Evolutionary conservation across 2,888 invertebrate species (phyloP), one percentile per base, ranked within the genome.

Genomic region (Amphimallon solstitiale): DNA sequence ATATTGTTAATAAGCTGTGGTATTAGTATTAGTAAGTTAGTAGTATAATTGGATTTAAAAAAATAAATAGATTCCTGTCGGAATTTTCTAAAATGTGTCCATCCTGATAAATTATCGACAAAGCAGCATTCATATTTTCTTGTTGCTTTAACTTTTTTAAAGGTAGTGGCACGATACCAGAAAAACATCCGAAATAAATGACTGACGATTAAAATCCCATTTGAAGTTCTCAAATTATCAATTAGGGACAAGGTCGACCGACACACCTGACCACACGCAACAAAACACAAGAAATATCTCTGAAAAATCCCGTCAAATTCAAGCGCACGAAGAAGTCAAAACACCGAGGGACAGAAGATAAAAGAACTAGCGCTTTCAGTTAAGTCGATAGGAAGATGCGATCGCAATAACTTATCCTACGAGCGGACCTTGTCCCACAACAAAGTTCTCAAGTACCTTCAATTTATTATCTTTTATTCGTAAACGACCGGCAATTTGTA

Each of bases 401-500:
- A 74, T 74, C 71, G 74, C 74, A 76, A 78, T 78, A 76, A 75
- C 74, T 77, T 78, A 79, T 75, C 74, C 75, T 62, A 40, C 61
- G 71, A 29, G 63, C 70, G 68, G 69, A 40, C 59, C 43, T 59
- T 59, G 59, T 59, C 59, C 23, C 59, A 65, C 65, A 49, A 56
- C 65, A 45, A 60, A 56, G 17, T 40, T 43, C 56, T 43, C 71
- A 73, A 81, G 80, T 78, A 79, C 79, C 76, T 72, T 77, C 80
- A 78, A 82, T 82, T 81, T 82, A 81, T 82, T 75, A 78, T 77
- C 81, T 78, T 80, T 80, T 80, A 80, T 80, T 78, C 72, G 74
- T 76, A 75, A 79, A 80, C 76, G 79, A 77, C 77, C 76, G 72
- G 74, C 80, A 76, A 81, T 81, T 80, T 80, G 80, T 81, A 77